These are phyloP conservation scores for Hylaeus anthracinus DNA, from an alignment of 1,140 invertebrate species.

Conservation along the genomic window DNA sequence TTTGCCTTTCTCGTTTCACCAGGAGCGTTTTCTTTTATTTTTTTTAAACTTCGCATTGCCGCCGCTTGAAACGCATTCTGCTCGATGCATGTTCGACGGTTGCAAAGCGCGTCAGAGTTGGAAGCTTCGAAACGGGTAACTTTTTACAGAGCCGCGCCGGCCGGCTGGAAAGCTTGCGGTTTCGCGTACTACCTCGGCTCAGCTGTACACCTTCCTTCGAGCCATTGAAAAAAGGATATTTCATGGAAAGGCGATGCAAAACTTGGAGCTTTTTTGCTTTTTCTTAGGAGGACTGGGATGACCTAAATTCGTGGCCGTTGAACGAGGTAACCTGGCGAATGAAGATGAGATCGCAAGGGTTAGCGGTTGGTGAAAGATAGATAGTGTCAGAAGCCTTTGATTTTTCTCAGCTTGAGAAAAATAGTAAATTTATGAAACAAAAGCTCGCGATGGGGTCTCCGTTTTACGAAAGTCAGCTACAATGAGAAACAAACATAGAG, in stretches of 20 bases:
- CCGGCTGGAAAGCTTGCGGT: background rate
- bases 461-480: too few relatives aligned
- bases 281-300: background rate
- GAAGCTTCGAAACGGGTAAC: background rate
- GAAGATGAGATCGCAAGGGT: background rate
- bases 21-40: background rate
- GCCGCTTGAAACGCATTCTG: background rate
- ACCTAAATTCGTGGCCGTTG: background rate
- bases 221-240: background rate
- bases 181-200: conserved; percentile 18
- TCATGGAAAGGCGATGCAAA: conserved; percentile 11
- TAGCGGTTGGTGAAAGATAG: background rate
- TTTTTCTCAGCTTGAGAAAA: background rate
- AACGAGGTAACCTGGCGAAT: background rate
- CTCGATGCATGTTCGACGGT: background rate
- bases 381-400: background rate
- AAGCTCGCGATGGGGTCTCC: background rate
- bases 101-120: background rate
- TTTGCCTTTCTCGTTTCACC: background rate
- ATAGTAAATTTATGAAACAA: background rate
- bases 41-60: conserved; percentile 11
- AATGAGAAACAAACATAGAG: too few relatives aligned
- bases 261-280: background rate
- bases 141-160: background rate
- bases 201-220: background rate